Percentiles rank a stretch among this genome's conserved stretches.
Evolutionary conservation across 35 echinoderm and acorn worm species (phyloP).

Genomic region (Eucidaris tribuloides): DNA sequence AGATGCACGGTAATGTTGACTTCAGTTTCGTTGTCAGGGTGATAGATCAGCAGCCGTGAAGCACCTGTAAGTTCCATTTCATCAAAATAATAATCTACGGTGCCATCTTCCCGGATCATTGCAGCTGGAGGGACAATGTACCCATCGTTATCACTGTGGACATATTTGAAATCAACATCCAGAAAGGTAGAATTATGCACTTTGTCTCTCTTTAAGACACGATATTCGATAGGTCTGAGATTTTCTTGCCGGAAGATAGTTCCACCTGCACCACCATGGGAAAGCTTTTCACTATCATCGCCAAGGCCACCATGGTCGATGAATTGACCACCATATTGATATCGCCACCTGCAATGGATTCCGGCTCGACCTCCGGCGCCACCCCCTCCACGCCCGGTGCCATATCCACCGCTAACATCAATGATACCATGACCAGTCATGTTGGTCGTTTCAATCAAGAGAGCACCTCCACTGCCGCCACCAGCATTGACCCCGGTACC

Average conservation of each 20-base stretch:
- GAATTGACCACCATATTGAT: constrained; percentile 81
- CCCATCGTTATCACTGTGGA: constrained; percentile 85
- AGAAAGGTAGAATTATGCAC: constrained; percentile 70
- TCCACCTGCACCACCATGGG: constrained; percentile 85
- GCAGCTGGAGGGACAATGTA: constrained; percentile 72
- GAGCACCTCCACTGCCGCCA: constrained; percentile 77
- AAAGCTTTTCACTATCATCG: constrained; percentile 18
- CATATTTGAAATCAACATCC: constrained; percentile 77
- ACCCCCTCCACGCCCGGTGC: constrained; percentile 69
- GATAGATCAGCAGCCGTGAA: constrained; percentile 67
- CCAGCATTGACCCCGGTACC: constrained; percentile 59
- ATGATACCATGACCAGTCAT: constrained; percentile 90
- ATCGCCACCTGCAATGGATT: constrained; percentile 82
- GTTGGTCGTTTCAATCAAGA: constrained; percentile 67
- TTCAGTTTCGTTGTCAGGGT: constrained; percentile 77
- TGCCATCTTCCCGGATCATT: constrained; percentile 69
- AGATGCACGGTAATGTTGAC: constrained; percentile 75
- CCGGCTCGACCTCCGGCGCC: constrained; percentile 81
- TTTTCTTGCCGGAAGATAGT: constrained; percentile 89
- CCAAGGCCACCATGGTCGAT: constrained; percentile 81
- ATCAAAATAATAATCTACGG: constrained; percentile 73
- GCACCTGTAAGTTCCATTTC: constrained; percentile 90
- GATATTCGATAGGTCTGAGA: constrained; percentile 65
- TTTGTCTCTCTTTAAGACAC: constrained; percentile 79
- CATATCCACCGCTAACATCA: constrained; percentile 63